phyloP scores from a whole-genome alignment of 2,797 vertebrate species.

The Valencia hispanica region DNA sequence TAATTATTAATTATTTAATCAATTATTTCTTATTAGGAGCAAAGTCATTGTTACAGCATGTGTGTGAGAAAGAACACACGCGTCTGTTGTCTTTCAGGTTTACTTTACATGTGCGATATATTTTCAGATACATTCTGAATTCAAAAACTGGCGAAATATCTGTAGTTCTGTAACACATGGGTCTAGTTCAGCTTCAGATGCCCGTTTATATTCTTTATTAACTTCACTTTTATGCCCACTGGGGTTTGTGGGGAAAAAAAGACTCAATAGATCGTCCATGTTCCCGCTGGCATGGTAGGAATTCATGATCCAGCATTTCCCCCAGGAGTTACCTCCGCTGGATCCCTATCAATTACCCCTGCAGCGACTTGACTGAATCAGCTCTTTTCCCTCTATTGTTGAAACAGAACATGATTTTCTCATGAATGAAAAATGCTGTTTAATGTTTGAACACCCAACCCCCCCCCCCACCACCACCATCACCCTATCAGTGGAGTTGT shows the following conservation, averaged over 20 bases:
- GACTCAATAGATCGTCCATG: conserved; percentile 60
- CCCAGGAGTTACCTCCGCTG: conserved; percentile 73
- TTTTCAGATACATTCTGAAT: not conserved
- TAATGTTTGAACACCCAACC: conserved; percentile 75
- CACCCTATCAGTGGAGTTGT: conserved; percentile 48
- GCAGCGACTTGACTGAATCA: conserved; percentile 78
- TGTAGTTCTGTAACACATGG: conserved; percentile 28
- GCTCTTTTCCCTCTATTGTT: conserved; percentile 77
- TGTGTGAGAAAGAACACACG: no score
- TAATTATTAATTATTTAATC: no score
- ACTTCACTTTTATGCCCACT: conserved; percentile 59
- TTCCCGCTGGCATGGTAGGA: conserved; percentile 65
- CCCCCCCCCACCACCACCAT: conserved; percentile 12
- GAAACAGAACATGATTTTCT: conserved; percentile 77
- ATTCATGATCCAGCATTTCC: conserved; percentile 77
- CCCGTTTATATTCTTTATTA: conserved; percentile 66
- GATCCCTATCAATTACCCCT: conserved; percentile 82
- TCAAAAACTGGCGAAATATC: conserved; percentile 20
- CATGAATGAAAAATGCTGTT: conserved; percentile 84
- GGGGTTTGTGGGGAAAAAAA: conserved; percentile 37
- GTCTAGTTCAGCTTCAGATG: conserved; percentile 61
- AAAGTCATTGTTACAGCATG: no score
- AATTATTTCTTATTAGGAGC: no score
- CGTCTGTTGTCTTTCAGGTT: conserved; percentile 2
- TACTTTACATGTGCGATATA: conserved; percentile 15